Base-by-base conservation (phyloP, 2,888 invertebrate species). In the Leptopterna dolabrata region DNA sequence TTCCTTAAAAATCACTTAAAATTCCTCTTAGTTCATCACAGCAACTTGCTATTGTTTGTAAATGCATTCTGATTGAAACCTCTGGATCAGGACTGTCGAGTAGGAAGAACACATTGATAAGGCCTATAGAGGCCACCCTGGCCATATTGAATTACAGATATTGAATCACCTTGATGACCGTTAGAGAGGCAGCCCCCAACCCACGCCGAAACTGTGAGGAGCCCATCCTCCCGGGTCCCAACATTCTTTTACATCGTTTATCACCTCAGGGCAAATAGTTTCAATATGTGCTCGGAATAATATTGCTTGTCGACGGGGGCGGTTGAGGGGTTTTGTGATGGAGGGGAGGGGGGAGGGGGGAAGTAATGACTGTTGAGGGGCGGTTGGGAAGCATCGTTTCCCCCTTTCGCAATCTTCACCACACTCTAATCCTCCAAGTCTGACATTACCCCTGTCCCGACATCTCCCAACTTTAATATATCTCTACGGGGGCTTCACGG, bases 211-310 rank as follows among this genome's bases (percentile, higher is more conserved):
- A 51, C 51, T 51, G 24, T 24, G 24, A 63, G 27, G 63, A 63
- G 19, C 27, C 27, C 27, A 45, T 78, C 83, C n/a, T 13, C 45
- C 45, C 29, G 85, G 85, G 73, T 85, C 73, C 73, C 85, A 85
- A 85, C 85, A 85, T 85, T 47, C 85, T 85, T 85, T 76, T 73
- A 30, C 24, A 85, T 73, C 85, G 85, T 85, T 85, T 73, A 85
- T 85, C 85, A 85, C 85, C 85, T 85, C 85, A 78, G 86, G 70
- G 86, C 86, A 86, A 86, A 86, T 86, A 86, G 86, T 86, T 86
- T 86, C 78, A 86, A 76, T 86, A 80, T 86, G 86, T 86, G 86
- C 76, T 80, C 55, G 55, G 86, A 76, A 86, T 86, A 86, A 86
- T 78, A 73, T 85, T 73, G 85, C 27, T 27, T 29, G 0, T 9